Evolutionary conservation across 2,113 vertebrate genomes (phyloP).

Genomic region (Poecilia latipinna): DNA sequence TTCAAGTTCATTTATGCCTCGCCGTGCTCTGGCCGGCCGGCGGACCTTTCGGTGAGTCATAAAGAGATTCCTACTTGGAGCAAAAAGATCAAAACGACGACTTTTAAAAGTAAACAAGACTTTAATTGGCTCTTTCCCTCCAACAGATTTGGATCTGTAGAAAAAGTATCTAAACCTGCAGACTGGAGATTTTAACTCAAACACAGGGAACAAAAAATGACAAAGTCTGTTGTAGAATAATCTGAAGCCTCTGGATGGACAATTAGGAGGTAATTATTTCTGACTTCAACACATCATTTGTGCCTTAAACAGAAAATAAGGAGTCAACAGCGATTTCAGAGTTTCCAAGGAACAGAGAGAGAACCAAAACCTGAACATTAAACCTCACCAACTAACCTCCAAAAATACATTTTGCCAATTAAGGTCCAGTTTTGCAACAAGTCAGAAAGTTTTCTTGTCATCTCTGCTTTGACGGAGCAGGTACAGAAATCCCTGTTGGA

Average conservation of each 20-base stretch:
- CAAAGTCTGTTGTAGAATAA: no score
- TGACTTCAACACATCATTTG: no score
- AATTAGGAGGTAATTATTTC: no score
- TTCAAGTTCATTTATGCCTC: conserved; percentile 60
- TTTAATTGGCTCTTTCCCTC: conserved; percentile 46
- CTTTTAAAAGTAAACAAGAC: conserved; percentile 32
- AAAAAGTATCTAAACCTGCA: conserved; percentile 5
- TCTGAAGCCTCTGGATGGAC: no score
- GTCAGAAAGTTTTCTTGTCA: neutral
- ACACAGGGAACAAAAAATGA: neutral
- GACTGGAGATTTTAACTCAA: neutral
- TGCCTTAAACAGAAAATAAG: no score
- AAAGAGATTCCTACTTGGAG: conserved; percentile 5
- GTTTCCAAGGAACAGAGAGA: no score
- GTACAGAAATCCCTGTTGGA: no score
- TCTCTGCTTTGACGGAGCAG: neutral
- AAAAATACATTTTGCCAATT: no score
- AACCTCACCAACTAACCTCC: no score
- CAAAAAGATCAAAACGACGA: conserved; percentile 36
- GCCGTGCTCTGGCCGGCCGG: neutral
- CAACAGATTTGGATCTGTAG: conserved; percentile 1
- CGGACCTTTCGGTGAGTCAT: conserved; percentile 45
- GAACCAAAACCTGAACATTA: no score
- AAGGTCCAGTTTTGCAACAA: no score
- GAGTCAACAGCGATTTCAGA: no score